Conservation (phyloP, 2,888 invertebrate species). For the Plagiodera versicolora region DNA sequence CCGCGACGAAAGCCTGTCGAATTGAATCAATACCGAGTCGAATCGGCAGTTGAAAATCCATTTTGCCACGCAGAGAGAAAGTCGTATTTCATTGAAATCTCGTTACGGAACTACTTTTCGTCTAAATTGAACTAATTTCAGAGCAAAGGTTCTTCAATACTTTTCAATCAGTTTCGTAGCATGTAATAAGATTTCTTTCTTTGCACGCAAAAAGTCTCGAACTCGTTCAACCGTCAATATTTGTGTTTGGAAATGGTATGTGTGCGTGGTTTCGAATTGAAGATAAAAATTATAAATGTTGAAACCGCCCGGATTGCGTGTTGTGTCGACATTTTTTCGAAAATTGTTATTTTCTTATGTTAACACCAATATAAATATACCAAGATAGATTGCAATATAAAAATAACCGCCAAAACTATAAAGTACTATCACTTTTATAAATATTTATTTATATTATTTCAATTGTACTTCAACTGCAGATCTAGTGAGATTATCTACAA, state of each 20-base stretch:
- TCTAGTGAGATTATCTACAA: too few relatives aligned
- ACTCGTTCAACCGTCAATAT: not conserved
- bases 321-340: too few relatives aligned
- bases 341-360: too few relatives aligned
- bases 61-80: not conserved
- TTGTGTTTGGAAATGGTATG: not conserved
- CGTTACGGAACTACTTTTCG: not conserved
- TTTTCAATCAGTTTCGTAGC: not conserved
- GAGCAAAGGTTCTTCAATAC: not conserved
- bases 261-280: too few relatives aligned
- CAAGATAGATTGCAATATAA: too few relatives aligned
- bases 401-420: too few relatives aligned
- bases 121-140: not conserved
- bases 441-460: too few relatives aligned
- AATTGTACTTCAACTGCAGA: too few relatives aligned
- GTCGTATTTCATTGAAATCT: conserved; percentile 1
- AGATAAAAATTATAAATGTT: too few relatives aligned
- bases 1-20: not conserved
- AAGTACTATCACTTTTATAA: too few relatives aligned
- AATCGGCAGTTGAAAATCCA: not conserved
- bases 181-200: not conserved
- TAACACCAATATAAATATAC: too few relatives aligned
- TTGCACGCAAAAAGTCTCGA: not conserved
- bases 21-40: not conserved
- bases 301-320: too few relatives aligned